Evolutionary conservation across 2,797 vertebrate genomes (phyloP), one percentile per base, ranked within the genome.

Genomic region (Glyptemys insculpta): DNA sequence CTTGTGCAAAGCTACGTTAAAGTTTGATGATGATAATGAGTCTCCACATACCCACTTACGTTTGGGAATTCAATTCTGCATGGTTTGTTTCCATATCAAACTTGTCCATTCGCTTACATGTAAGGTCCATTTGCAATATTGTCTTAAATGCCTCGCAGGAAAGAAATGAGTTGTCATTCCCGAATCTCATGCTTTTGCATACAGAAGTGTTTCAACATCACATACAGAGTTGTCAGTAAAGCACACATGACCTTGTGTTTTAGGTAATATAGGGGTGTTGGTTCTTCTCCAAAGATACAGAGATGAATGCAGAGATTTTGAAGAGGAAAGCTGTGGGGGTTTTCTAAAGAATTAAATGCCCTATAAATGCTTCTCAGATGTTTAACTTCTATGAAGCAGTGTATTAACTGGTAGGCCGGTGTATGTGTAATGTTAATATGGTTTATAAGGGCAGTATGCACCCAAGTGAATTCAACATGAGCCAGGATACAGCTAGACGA

Each of bases 51-150:
- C 90, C 87, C 29, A 16, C 91, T 87, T 82, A 94, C 86, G 82
- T 86, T 95, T 95, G 96, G 90, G 79, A 93, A 97, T 97, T 96
- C 95, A 95, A 68, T 41, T 49, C 86, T 18, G 57, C 5, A n/a
- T 96, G 86, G 18, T 7, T 47, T 5, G 92, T 94, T 83, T 96
- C 97, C 96, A 83, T 94, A 94, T 95, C 93, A 19, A 96, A 84
- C 96, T 91, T 11, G 76, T 83, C 54, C 79, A n/a, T 72, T 80
- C 4, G 41, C 37, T 84, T 31, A 72, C 2, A 31, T 37, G 85
- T 96, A 86, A 41, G 57, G 59, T 79, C 25, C 53, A 16, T 93
- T 93, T 84, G 83, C 92, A 86, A 4, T 79, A 72, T 0, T 80
- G 53, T 95, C 87, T 29, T 15, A 56, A 18, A 29, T 95, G 41